Base-by-base conservation (phyloP, 2,113 vertebrate genomes). In the Pristiophorus japonicus region DNA sequence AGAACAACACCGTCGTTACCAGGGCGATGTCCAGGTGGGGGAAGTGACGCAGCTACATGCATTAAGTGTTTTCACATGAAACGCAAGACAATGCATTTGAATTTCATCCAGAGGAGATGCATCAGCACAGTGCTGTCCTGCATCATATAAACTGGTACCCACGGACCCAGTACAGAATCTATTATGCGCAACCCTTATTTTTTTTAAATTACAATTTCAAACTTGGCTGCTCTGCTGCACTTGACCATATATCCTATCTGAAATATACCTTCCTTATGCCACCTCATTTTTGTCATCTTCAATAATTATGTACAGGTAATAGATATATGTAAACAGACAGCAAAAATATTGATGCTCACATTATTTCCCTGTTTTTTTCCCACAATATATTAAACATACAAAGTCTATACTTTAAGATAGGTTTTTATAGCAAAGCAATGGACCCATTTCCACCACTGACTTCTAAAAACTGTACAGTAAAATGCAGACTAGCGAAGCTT, bases 331-430 rank as follows among this genome's bases (percentile, higher is more conserved):
- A 94, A 94, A 94, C 93, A 47, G 18, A 94, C 93, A 94, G 93
- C 93, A 94, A 94, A 94, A 94, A 94, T 94, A 94, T 94, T 73
- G 93, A 70, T 51, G 93, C 66, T 94, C 70, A 94, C 66, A 94
- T 73, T 94, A 94, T 94, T 70, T 94, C 66, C 93, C 93, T 47
- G 66, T 70, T 70, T 65, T 94, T 47, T 51, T 51, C 51, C 51
- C 4, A 42, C 24, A 94, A 94, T 94, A 94, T 94, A 94, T 94
- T 94, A 94, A 94, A 94, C 93, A 73, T 94, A 94, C 45, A 34
- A 94, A 94, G 93, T 94, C 65, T 51, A 67, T 94, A 94, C 90
- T 73, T 94, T 73, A 47, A 94, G 93, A 94, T 47, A 94, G 93
- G 38, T 70, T 70, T 45, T 42, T 63, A 62, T 94, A 94, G 93